Evolutionary conservation across 2,888 invertebrate genomes (phyloP), one percentile per base, ranked within the genome.

Genomic region (Empis stercorea): DNA sequence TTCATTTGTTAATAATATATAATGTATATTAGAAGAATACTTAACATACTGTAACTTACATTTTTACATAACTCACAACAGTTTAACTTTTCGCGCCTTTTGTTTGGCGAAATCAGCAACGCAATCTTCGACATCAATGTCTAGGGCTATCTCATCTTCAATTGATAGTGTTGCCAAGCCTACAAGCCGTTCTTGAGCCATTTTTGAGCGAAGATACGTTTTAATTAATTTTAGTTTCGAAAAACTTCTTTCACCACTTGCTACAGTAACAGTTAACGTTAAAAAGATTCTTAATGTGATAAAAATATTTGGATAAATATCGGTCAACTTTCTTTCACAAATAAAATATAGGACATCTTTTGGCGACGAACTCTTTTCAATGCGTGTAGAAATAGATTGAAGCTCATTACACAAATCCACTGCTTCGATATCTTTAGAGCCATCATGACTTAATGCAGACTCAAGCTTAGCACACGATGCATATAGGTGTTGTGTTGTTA

Each of bases 151-250:
- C 49, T 58, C 53, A 50, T 58, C 55, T 56, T 59, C 53, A 47
- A 58, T 58, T 47, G 59, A 58, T 51, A 59, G 52, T 48, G 48
- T 55, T 51, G 57, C 52, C 43, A 57, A 55, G 48, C 53, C 51
- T 51, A n/a, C n/a, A 51, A 50, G 20, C 3, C 20, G 4, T 20
- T 20, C 20, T 5, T 20, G 20, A 20, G 20, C 3, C 20, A 20
- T 20, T 20, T 3, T 5, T 20, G 20, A 20, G 3, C 20, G 20
- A 41, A 56, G 53, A 51, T 55, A 55, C 41, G 51, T 56, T 55
- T 57, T 54, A 48, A 55, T 54, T 32, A 54, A 47, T 43, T 55
- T n/a, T n/a, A n/a, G n/a, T n/a, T n/a, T n/a, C n/a, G n/a, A n/a
- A n/a, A n/a, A n/a, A n/a, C n/a, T n/a, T 41, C 44, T 44, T 44